Base-by-base conservation (phyloP, 2,888 invertebrate species). In the Deilephila porcellus region DNA sequence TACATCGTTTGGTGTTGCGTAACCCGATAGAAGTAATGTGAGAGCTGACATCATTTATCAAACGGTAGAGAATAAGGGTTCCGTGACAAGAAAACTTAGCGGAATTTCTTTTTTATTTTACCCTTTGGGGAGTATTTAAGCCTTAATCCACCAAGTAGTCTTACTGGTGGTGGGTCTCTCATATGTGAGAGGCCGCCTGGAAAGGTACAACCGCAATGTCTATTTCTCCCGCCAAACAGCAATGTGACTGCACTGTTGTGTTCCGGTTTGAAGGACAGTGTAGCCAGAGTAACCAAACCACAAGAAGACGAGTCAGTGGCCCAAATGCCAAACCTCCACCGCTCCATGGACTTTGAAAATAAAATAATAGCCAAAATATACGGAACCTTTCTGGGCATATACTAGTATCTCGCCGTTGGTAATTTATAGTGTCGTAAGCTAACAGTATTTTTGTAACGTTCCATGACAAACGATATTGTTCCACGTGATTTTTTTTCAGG, bases 391-490 rank as follows among this genome's bases (percentile, higher is more conserved):
- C 11, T 8, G 37, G n/a, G n/a, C 8, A 20, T 20, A 64, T 45
- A 20, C 14, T 45, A 11, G 1, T 11, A 11, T 19, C 45, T 11
- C n/a, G 14, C n/a, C 5, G n/a, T 4, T n/a, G n/a, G 20, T 64
- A 45, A 64, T 64, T 64, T 64, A 64, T 64, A 64, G 64, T 56
- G 17, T 56, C 56, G 56, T 64, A 64, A 45, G 45, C 45, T 45
- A 37, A 45, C 64, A 64, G n/a, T n/a, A 64, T 56, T 56, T 56
- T 20, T 64, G 45, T 64, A 64, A 45, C 45, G 62, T 34, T 19
- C 29, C 64, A 45, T 64, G 64, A 64, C 64, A 64, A 64, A 64
- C 37, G 64, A 64, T 64, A 64, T 56, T 56, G 45, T 45, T 64
- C 20, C 11, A 14, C 45, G 45, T 25, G 20, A 20, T 14, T 37